Conservation (phyloP, 1,140 invertebrate genomes). For the Pteromalus puparum region DNA sequence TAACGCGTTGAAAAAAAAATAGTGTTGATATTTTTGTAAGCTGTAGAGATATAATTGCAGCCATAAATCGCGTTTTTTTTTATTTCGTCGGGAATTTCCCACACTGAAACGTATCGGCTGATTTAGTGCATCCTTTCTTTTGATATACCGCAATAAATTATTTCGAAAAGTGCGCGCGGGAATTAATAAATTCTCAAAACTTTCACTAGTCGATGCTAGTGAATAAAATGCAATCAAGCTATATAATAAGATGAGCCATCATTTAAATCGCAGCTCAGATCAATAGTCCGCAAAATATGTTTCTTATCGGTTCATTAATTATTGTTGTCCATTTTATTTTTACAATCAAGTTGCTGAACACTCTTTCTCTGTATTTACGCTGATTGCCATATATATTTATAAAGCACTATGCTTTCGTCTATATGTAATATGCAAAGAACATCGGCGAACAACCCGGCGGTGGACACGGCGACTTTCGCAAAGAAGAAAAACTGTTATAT, state of each 20-base stretch:
- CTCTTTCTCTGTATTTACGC: background rate
- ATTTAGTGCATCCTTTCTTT: background rate
- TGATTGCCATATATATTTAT: too few species aligned
- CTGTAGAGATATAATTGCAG: background rate
- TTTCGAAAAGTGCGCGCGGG: background rate
- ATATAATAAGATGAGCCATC: background rate
- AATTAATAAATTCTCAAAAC: background rate
- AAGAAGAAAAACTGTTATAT: constrained; percentile 13
- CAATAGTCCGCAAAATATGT: background rate
- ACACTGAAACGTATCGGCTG: too few species aligned
- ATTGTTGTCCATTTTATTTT: too few species aligned
- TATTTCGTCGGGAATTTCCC: background rate
- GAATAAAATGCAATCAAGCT: background rate
- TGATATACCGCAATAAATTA: background rate
- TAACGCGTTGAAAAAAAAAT: background rate
- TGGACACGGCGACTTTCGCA: background rate
- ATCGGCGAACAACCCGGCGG: background rate
- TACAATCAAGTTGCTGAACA: too few species aligned
- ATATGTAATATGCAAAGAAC: too few species aligned
- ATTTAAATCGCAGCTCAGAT: background rate
- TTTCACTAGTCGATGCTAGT: background rate
- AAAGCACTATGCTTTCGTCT: too few species aligned
- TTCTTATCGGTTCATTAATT: background rate
- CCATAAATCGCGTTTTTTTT: background rate
- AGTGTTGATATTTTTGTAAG: background rate